Conservation (phyloP, 1,140 invertebrate genomes). For the Sarcophaga peregrina region DNA sequence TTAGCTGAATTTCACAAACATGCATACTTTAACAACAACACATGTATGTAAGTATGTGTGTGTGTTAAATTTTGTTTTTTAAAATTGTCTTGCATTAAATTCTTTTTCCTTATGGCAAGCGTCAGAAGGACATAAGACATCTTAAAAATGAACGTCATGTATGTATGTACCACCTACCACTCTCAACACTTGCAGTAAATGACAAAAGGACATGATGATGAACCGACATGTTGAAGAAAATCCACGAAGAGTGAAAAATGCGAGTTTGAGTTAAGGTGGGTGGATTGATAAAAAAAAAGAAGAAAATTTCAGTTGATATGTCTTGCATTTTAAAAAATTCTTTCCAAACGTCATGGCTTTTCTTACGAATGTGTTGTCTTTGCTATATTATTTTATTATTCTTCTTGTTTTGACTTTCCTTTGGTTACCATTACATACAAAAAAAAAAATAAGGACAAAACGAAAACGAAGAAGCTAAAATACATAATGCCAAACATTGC, state of each 20-base stretch:
- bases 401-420: no score
- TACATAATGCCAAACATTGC: background rate
- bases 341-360: background rate
- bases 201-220: no score
- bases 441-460: background rate
- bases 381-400: background rate
- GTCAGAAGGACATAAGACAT: no score
- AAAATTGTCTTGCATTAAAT: constrained; percentile 7
- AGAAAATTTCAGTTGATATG: background rate
- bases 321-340: constrained; percentile 16
- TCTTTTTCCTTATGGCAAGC: no score
- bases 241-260: no score
- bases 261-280: no score
- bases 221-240: no score
- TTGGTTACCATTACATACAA: background rate
- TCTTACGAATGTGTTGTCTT: constrained; percentile 6
- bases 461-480: constrained; percentile 2
- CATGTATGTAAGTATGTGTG: background rate
- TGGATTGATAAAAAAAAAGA: background rate
- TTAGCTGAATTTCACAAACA: background rate
- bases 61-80: constrained; percentile 2
- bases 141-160: no score
- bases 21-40: background rate
- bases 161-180: no score
- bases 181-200: no score